Evolutionary conservation across 23 tunicate species (phyloP), one percentile per base, ranked within the genome.

Genomic region (Pegea sp.): DNA sequence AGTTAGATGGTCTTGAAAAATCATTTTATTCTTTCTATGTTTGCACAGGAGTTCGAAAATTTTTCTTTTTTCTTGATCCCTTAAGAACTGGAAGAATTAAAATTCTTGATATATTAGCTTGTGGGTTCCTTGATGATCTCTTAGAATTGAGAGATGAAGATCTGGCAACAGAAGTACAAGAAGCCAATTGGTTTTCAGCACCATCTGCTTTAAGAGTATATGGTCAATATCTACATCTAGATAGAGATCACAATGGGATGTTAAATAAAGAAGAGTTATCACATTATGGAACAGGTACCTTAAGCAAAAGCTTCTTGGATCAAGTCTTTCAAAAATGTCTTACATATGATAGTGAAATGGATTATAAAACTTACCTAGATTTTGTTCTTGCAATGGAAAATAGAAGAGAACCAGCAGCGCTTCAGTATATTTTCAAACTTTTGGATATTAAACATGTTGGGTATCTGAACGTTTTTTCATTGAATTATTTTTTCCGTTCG

Each of bases 311-410:
- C 13, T 91, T 91, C 63, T 55, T 91, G 20, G 93, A 91, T 44
- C 71, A 87, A 26, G 86, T 91, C 4, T 91, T 78, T 59, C 93
- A 91, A 67, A 87, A 91, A 53, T 91, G 99, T 46, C 48, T 91
- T 16, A 91, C 99, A 0, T 91, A 91, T 54, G 99, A 91, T 52
- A 93, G 99, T 3, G 99, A 91, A 63, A 78, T 91, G 99, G 99
- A 91, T 67, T 91, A 91, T 59, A 91, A 91, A 68, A 78, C 99
- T 23, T 91, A 91, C 38, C 65, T 91, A 19, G 99, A 91, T 60
- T 91, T 91, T 72, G 93, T 91, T 18, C 69, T 91, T 27, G 93
- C 99, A 16, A 78, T 78, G 76, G 99, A 91, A 60, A 78, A 91
- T 52, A 61, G 87, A 32, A 84, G 72, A 50, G 99, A 91, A 64